These are phyloP conservation scores for Drosophila dunni DNA, from an alignment of 1,140 invertebrate genomes.

Conservation along the genomic window DNA sequence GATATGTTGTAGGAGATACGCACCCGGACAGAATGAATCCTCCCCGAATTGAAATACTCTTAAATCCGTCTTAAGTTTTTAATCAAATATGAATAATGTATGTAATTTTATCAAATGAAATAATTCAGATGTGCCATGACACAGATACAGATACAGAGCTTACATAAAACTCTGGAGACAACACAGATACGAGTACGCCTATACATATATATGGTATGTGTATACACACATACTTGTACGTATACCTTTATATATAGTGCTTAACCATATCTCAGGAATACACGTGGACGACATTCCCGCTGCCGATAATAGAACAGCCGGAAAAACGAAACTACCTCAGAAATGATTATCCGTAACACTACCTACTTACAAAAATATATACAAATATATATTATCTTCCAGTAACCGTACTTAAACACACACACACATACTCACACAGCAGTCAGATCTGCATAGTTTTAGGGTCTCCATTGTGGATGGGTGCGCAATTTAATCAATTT, in stretches of 20 bases:
- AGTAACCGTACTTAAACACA: constrained; percentile 33
- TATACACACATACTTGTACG: constrained; percentile 4
- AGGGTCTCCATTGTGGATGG: constrained; percentile 33
- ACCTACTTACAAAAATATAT: constrained; percentile 7
- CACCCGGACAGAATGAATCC: constrained; percentile 21
- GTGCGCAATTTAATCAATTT: constrained; percentile 23
- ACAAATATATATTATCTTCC: constrained; percentile 44
- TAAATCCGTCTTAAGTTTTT: constrained; percentile 42
- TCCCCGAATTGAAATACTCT: constrained; percentile 14
- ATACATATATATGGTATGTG: constrained; percentile 11
- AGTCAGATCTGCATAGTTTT: constrained; percentile 42
- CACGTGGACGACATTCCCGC: constrained; percentile 39
- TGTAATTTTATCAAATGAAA: constrained; percentile 32
- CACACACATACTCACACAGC: constrained; percentile 23
- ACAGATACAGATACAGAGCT: constrained; percentile 58
- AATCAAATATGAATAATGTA: constrained; percentile 9
- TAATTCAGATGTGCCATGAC: constrained; percentile 78
- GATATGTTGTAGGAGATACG: constrained; percentile 21
- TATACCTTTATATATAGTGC: constrained; percentile 9
- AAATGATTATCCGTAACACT: constrained; percentile 41
- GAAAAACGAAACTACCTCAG: constrained; percentile 76
- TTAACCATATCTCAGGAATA: constrained; percentile 73
- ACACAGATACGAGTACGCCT: constrained; percentile 11
- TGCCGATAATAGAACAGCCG: constrained; percentile 24
- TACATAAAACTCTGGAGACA: constrained; percentile 24